Base-by-base conservation (phyloP, 2,113 vertebrate species). In the Vidua macroura region DNA sequence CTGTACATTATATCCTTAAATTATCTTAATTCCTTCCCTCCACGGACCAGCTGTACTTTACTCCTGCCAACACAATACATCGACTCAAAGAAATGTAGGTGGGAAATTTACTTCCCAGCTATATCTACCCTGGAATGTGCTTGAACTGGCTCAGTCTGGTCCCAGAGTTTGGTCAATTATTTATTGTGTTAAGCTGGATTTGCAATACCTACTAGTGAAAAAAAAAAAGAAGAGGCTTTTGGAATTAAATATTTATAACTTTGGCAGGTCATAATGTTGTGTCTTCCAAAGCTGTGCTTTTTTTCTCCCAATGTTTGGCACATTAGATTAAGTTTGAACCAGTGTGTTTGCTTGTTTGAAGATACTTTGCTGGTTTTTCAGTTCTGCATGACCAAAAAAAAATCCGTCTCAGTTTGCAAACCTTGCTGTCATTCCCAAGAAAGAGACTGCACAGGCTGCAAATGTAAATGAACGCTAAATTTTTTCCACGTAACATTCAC, bases 1-100 rank as follows among this genome's bases (percentile, higher is more conserved):
- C 66, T 93, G 92, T 94, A 96, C 48, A 92, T 77, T 53, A 24
- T 15, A 72, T 86, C 93, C 86, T 96, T 97, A 97, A 97, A 63
- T 97, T 97, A 97, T 96, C 95, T 95, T 19, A n/a, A 88, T 96
- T 88, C 94, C 95, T 93, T 64, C 80, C 92, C 88, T 77, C 73
- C 66, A 59, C 48, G 83, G 76, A 73, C 66, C 69, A 62, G 66
- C 77, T 84, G 55, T 39, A 78, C 55, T 68, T 90, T 69, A 68
- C n/a, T 92, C 76, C 58, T 66, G 56, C 49, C 83, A 68, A 37
- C 66, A 68, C 68, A 83, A 48, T 58, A 74, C 68, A 76, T 96
- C 79, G 16, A n/a, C 41, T 23, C 28, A 68, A 90, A 81, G 85
- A 93, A 83, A 86, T 49, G 41, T 68, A 53, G 66, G 58, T 66